Conservation (phyloP, 2,888 invertebrate genomes). For the Ethmia dodecea region DNA sequence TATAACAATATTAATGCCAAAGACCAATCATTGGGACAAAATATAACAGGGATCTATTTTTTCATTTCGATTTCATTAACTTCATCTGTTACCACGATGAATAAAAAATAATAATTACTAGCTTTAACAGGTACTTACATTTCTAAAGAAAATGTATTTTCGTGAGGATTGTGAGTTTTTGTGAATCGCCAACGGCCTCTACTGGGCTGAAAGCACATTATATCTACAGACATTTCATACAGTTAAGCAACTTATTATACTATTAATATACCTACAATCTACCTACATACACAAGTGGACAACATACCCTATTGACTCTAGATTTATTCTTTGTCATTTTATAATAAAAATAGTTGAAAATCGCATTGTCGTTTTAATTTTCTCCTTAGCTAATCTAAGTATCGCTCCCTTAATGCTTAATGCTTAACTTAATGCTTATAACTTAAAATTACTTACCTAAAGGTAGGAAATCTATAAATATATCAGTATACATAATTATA, state of each 20-base stretch:
- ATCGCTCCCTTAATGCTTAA: no score
- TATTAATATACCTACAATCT: slow-evolving; percentile 42
- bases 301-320: slow-evolving; percentile 79
- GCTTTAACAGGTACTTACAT: slow-evolving; percentile 55
- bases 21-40: slow-evolving; percentile 70
- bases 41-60: slow-evolving; percentile 72
- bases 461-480: no score
- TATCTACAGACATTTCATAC: slow-evolving; percentile 48
- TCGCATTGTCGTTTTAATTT: slow-evolving; percentile 33
- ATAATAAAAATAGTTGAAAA: slow-evolving; percentile 81
- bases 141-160: slow-evolving; percentile 54
- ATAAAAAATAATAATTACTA: slow-evolving; percentile 31
- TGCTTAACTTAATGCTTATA: no score
- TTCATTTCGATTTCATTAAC: slow-evolving; percentile 51
- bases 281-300: slow-evolving; percentile 67
- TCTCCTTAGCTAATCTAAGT: no score
- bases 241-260: slow-evolving; percentile 53
- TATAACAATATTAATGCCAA: slow-evolving; percentile 66
- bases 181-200: slow-evolving; percentile 37
- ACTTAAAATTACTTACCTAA: no score
- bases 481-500: no score
- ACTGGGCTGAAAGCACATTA: slow-evolving; percentile 16
- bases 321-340: slow-evolving; percentile 85
- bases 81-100: slow-evolving; percentile 29
- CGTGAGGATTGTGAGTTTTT: slow-evolving; percentile 45